A percentile compares a stretch with the other conserved stretches of the same genome.
Conservation (phyloP, 2,113 vertebrate species). For the Ctenodactylus gundi region DNA sequence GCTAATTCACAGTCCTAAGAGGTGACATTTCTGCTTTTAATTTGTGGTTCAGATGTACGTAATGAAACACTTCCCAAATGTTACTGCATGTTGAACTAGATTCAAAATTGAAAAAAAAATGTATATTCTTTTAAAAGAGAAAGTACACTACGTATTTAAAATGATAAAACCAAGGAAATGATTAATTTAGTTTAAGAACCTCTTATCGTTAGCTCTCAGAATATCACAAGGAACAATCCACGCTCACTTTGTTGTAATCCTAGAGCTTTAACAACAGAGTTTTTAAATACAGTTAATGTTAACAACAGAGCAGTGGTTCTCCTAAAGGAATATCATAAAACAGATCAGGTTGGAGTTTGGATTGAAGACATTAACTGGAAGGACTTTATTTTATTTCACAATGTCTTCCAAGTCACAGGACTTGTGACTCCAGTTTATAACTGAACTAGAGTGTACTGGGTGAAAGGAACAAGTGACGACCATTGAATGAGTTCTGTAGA, state of each 20-base stretch:
- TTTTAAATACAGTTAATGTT: slow-evolving; percentile 79
- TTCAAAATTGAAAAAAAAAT: slow-evolving; percentile 29
- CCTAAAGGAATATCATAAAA: slow-evolving; percentile 80
- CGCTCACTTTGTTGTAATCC: slow-evolving; percentile 64
- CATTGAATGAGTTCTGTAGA: neutral
- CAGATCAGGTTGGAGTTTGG: slow-evolving; percentile 77
- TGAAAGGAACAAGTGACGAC: neutral
- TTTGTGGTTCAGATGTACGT: neutral
- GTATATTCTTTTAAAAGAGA: neutral
- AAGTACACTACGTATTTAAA: slow-evolving; percentile 45
- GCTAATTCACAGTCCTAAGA: neutral
- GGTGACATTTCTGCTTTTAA: neutral
- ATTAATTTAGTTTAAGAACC: slow-evolving; percentile 60
- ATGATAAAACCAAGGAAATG: slow-evolving; percentile 74
- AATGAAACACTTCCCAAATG: neutral
- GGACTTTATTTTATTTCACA: slow-evolving; percentile 72
- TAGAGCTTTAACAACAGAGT: slow-evolving; percentile 73
- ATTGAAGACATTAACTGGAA: slow-evolving; percentile 64
- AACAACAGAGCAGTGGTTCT: slow-evolving; percentile 74
- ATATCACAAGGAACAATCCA: slow-evolving; percentile 66
- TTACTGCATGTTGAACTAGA: neutral
- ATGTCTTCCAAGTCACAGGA: slow-evolving; percentile 45
- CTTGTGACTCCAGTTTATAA: neutral
- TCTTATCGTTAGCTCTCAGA: slow-evolving; percentile 68
- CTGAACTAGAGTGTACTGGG: neutral